These are phyloP conservation scores for Phataginus tricuspis DNA, from an alignment of 2,797 vertebrate genomes.

Conservation along the genomic window DNA sequence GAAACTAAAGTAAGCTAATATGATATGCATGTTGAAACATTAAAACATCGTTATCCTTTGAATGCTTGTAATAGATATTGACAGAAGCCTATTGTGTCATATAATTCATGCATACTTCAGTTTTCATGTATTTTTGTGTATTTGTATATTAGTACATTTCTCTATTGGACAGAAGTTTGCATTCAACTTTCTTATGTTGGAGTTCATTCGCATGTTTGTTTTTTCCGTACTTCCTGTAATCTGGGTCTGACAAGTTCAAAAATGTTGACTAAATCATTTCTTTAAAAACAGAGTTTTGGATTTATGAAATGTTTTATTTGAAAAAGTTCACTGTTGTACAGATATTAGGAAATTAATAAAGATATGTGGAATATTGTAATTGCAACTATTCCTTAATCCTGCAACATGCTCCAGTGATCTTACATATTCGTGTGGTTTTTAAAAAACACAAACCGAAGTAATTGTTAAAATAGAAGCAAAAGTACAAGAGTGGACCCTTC, in stretches of 20 bases:
- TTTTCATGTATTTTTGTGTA: slow-evolving; percentile 36
- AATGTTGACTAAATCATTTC: slow-evolving; percentile 14
- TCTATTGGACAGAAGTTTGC: slow-evolving; percentile 21
- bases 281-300: slow-evolving; percentile 41
- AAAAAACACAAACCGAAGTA: slow-evolving; percentile 54
- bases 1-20: slow-evolving; percentile 26
- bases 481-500: slow-evolving; percentile 82
- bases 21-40: neutral
- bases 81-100: neutral
- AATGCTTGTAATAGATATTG: neutral
- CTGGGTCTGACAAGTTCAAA: slow-evolving; percentile 55
- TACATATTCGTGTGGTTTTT: slow-evolving; percentile 44
- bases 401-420: slow-evolving; percentile 5
- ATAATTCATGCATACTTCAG: neutral
- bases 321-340: slow-evolving; percentile 49
- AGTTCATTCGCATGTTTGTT: slow-evolving; percentile 2
- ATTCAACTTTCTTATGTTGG: slow-evolving; percentile 34
- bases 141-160: slow-evolving; percentile 13
- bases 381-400: slow-evolving; percentile 47
- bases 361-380: slow-evolving; percentile 1
- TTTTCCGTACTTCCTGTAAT: neutral
- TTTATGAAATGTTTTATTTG: slow-evolving; percentile 49
- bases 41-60: slow-evolving; percentile 1
- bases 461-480: slow-evolving; percentile 70
- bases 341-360: slow-evolving; percentile 40